A percentile compares a stretch with the other conserved stretches of the same genome.
phyloP scores from a whole-genome alignment of 2,113 vertebrate genomes.

The Oxyruncus cristatus region DNA sequence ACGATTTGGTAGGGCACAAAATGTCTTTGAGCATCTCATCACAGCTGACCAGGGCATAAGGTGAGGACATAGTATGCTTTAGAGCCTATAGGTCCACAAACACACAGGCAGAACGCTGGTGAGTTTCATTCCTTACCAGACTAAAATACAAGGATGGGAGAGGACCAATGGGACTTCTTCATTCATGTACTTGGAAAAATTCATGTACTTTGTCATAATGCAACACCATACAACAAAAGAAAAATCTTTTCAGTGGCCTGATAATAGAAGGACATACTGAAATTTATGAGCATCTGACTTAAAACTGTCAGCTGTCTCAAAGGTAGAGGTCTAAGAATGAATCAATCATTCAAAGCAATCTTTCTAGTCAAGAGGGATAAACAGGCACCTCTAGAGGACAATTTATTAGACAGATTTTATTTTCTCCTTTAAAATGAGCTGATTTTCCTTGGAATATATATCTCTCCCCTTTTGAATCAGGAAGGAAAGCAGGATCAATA shows the following conservation, averaged over 20 bases:
- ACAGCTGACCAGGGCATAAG: background rate
- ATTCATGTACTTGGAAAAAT: background rate
- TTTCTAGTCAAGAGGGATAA: background rate
- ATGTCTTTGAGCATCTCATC: background rate
- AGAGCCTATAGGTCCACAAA: background rate
- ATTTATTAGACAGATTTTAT: background rate
- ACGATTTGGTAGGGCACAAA: background rate
- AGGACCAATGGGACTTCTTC: background rate
- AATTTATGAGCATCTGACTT: background rate
- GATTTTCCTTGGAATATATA: background rate
- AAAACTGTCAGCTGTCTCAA: background rate
- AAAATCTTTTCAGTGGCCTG: background rate
- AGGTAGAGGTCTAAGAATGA: background rate
- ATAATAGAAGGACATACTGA: background rate
- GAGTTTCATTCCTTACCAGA: background rate
- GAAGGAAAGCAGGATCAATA: background rate
- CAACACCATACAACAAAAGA: background rate
- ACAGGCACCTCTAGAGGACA: background rate
- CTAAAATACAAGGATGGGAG: background rate
- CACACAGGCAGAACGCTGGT: background rate
- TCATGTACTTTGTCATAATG: background rate
- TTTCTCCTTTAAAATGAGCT: background rate
- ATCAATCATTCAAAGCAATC: background rate
- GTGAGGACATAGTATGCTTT: background rate
- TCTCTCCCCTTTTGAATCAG: background rate